phyloP scores from a whole-genome alignment of 37 sponge, comb jelly and placozoan species.

The Ianthella basta region DNA sequence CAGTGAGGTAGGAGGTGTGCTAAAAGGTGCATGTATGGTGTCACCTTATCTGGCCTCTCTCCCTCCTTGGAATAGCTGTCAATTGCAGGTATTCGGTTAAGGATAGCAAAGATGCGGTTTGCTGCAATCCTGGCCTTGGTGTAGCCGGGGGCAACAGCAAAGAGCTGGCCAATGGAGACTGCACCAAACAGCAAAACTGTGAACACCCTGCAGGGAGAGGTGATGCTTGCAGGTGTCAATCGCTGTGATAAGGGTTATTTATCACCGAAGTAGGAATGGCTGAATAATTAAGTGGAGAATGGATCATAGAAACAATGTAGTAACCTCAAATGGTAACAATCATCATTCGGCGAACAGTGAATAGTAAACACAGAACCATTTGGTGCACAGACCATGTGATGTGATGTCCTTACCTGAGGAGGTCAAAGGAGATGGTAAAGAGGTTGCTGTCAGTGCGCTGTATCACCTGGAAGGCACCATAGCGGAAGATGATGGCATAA shows the following conservation, averaged over 20 bases:
- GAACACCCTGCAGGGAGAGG: conserved; percentile 50
- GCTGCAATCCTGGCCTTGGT: conserved; percentile 80
- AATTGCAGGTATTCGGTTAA: conserved; percentile 64
- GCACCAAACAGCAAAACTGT: conserved; percentile 81
- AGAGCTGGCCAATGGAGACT: conserved; percentile 68
- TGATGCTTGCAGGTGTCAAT: background rate
- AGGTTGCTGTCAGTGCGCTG: background rate
- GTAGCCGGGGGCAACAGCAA: conserved; percentile 80
- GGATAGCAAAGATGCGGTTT: conserved; percentile 67
- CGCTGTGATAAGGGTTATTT: no score
- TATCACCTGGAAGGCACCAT: conserved; percentile 73
- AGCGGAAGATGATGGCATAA: conserved; percentile 66
- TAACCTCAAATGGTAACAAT: no score
- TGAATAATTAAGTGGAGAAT: no score
- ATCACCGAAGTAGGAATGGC: no score
- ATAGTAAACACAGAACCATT: no score
- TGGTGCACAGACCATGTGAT: no score
- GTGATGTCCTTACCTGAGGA: no score
- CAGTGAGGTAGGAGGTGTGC: no score
- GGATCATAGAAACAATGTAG: no score
- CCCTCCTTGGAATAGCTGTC: conserved; percentile 76
- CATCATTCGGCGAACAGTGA: no score
- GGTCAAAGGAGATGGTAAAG: no score
- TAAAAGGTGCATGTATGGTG: no score
- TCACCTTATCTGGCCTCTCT: conserved; percentile 20